A percentile compares a stretch with the other conserved stretches of the same genome.
Conservation (phyloP, 1,140 invertebrate genomes). For the Drosophila rhopaloa region DNA sequence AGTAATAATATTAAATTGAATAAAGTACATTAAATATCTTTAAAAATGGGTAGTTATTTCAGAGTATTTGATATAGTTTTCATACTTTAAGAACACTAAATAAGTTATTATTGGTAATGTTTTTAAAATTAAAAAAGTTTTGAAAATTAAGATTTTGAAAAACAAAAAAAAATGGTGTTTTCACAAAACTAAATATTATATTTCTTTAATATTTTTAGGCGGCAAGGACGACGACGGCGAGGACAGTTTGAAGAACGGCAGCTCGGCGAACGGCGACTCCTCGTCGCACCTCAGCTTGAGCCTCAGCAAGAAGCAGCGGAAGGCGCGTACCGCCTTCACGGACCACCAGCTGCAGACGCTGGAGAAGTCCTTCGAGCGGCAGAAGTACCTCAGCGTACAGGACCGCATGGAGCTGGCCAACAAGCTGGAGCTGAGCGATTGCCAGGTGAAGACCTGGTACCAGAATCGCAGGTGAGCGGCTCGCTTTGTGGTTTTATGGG, state of each 20-base stretch:
- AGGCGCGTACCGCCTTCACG: slow-evolving; percentile 99
- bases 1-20: too few species aligned
- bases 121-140: too few species aligned
- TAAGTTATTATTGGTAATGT: too few species aligned
- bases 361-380: slow-evolving; percentile 98
- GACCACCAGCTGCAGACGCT: slow-evolving; percentile 98
- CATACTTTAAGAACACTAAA: too few species aligned
- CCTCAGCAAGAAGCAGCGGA: slow-evolving; percentile 96
- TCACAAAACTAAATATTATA: too few species aligned
- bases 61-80: too few species aligned
- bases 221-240: slow-evolving; percentile 83
- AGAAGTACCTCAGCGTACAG: slow-evolving; percentile 99
- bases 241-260: slow-evolving; percentile 76
- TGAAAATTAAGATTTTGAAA: too few species aligned
- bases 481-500: slow-evolving; percentile 2
- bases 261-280: slow-evolving; percentile 66
- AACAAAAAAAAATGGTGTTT: too few species aligned
- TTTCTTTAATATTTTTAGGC: slow-evolving; percentile 49
- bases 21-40: too few species aligned
- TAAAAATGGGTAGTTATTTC: too few species aligned
- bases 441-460: slow-evolving; percentile 99
- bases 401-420: slow-evolving; percentile 99
- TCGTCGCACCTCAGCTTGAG: slow-evolving; percentile 85
- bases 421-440: slow-evolving; percentile 97
- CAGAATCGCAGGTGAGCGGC: slow-evolving; percentile 92